These are phyloP conservation scores for Troglohyphantes excavatus DNA, from an alignment of 2,888 invertebrate genomes.

Conservation along the genomic window DNA sequence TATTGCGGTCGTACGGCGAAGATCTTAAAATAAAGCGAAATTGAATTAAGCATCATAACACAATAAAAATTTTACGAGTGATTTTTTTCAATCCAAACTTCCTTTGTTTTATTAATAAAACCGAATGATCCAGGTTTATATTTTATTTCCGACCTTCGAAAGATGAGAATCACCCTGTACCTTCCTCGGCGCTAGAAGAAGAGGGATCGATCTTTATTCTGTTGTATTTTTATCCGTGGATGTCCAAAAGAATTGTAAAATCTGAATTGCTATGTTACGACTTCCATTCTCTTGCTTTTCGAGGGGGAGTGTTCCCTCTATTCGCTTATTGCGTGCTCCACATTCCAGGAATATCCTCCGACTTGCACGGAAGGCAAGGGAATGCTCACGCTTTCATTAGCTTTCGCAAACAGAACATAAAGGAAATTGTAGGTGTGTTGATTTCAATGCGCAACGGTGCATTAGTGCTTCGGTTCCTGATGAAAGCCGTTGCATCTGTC, in stretches of 20 bases:
- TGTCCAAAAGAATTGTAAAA: not conserved
- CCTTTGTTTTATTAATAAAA: not conserved
- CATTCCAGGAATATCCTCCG: not conserved
- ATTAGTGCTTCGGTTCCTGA: not conserved
- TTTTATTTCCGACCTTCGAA: constrained; percentile 5
- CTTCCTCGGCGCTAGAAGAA: not conserved
- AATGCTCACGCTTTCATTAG: constrained; percentile 1
- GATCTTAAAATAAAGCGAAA: not conserved
- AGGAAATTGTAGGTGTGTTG: constrained; percentile 3
- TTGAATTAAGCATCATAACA: not conserved
- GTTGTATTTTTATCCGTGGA: not conserved
- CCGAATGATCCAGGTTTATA: not conserved
- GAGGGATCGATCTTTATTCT: not conserved
- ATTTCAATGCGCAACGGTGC: not conserved
- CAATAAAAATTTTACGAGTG: not conserved
- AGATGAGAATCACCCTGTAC: not conserved
- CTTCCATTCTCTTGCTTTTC: constrained; percentile 4
- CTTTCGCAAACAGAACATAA: constrained; percentile 5
- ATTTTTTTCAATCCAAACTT: not conserved
- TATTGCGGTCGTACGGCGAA: not conserved
- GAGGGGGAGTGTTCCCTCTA: not conserved
- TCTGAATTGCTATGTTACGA: not conserved
- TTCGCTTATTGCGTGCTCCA: not conserved
- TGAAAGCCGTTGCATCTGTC: no score
- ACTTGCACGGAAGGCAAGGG: not conserved